Evolutionary conservation across 2,888 invertebrate genomes (phyloP).

Genomic region (Eupeodes latifasciatus): DNA sequence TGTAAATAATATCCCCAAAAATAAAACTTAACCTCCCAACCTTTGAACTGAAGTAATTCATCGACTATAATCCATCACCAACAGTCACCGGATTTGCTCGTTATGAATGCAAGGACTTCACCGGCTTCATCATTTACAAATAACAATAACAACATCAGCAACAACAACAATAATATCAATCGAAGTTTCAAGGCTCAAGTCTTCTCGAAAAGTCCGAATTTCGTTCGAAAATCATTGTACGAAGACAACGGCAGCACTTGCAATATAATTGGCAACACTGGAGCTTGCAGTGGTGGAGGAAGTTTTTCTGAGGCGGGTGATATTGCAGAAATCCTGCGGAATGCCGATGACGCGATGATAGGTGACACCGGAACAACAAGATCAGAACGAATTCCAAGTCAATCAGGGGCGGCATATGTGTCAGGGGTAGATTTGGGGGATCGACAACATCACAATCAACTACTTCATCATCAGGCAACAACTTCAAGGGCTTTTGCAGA

Average conservation of each 20-base stretch:
- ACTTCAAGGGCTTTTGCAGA: slow-evolving; percentile 51
- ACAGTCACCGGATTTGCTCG: slow-evolving; percentile 73
- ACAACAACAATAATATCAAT: slow-evolving; percentile 45
- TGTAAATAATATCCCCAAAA: slow-evolving; percentile 22
- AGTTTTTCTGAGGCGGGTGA: slow-evolving; percentile 68
- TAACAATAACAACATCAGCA: slow-evolving; percentile 48
- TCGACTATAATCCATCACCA: slow-evolving; percentile 67
- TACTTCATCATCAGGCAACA: slow-evolving; percentile 52
- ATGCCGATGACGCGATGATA: slow-evolving; percentile 74
- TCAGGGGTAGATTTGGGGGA: slow-evolving; percentile 65
- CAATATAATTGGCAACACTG: slow-evolving; percentile 73
- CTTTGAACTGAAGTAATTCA: slow-evolving; percentile 73
- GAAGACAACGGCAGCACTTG: slow-evolving; percentile 70
- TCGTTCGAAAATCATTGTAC: slow-evolving; percentile 54
- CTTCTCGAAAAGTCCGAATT: slow-evolving; percentile 64
- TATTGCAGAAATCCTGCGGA: slow-evolving; percentile 68
- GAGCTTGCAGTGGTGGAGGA: slow-evolving; percentile 58
- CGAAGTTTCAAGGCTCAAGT: slow-evolving; percentile 61
- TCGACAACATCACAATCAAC: slow-evolving; percentile 46
- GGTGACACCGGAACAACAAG: slow-evolving; percentile 64
- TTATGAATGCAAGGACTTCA: slow-evolving; percentile 66
- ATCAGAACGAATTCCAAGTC: slow-evolving; percentile 67
- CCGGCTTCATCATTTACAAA: slow-evolving; percentile 44
- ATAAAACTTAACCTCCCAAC: slow-evolving; percentile 32
- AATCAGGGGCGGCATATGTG: slow-evolving; percentile 54